Conservation (phyloP, 1,140 invertebrate species). For the Cepaea nemoralis region DNA sequence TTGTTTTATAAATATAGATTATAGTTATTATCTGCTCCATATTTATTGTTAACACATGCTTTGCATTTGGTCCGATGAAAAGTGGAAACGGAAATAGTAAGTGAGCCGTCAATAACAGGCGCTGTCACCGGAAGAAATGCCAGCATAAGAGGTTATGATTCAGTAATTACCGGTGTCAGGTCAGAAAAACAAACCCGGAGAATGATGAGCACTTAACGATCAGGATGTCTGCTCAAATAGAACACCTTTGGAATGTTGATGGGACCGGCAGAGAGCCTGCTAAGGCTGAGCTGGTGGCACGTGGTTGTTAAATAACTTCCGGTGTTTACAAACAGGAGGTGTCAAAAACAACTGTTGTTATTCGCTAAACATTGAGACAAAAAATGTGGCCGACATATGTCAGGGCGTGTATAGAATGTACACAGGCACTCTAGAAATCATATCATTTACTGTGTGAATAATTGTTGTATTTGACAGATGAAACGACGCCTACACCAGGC, state of each 20-base stretch:
- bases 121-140: neutral
- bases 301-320: neutral
- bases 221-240: neutral
- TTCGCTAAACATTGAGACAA: no score
- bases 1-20: no score
- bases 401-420: no score
- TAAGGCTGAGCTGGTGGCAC: neutral
- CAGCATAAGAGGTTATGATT: neutral
- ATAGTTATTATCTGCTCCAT: no score
- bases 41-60: no score
- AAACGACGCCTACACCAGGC: no score
- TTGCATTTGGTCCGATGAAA: neutral
- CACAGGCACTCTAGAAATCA: no score
- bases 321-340: conserved; percentile 9
- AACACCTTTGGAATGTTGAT: conserved; percentile 8
- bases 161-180: conserved; percentile 4
- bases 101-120: conserved; percentile 7
- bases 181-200: neutral
- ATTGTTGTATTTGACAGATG: no score
- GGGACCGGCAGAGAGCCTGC: no score
- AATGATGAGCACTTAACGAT: neutral
- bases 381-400: no score
- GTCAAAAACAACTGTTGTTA: no score
- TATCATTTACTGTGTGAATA: no score
- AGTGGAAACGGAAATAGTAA: neutral